A percentile compares a stretch with the other conserved stretches of the same genome.
phyloP scores from a whole-genome alignment of 2,113 vertebrate species.

The Grantiella picta region DNA sequence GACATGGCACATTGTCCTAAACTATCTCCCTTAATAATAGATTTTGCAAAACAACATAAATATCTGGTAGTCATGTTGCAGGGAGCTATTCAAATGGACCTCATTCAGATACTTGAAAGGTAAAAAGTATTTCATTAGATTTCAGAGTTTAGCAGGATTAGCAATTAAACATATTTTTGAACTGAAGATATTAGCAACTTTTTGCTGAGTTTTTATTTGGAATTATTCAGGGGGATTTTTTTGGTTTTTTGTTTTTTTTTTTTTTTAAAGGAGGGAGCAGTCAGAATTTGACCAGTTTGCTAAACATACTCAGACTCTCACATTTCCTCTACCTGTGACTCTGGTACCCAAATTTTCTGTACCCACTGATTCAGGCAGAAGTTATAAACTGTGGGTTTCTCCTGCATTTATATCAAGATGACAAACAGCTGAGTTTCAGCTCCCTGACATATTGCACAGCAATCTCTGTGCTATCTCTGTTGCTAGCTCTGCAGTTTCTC shows the following conservation, averaged over 20 bases:
- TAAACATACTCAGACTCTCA: not conserved
- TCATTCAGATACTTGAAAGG: not conserved
- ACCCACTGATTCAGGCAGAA: not conserved
- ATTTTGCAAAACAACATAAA: not conserved
- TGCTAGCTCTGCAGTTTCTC: not conserved
- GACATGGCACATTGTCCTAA: not conserved
- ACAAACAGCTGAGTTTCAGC: not conserved
- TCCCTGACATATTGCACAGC: not conserved
- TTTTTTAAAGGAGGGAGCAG: not conserved
- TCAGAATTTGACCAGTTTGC: not conserved
- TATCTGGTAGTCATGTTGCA: not conserved
- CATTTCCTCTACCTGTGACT: not conserved
- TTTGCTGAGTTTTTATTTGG: not conserved
- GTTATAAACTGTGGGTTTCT: not conserved
- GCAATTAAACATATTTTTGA: not conserved
- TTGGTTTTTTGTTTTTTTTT: not conserved
- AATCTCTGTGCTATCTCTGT: not conserved
- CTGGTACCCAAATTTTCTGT: not conserved
- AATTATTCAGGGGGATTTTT: not conserved
- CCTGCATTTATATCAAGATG: not conserved
- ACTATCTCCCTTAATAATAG: not conserved
- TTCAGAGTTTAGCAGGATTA: not conserved
- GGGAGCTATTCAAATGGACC: not conserved
- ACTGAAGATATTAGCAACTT: not conserved
- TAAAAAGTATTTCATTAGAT: not conserved